phyloP scores from a whole-genome alignment of 2,888 invertebrate genomes.

The Tolmerus cingulatus region DNA sequence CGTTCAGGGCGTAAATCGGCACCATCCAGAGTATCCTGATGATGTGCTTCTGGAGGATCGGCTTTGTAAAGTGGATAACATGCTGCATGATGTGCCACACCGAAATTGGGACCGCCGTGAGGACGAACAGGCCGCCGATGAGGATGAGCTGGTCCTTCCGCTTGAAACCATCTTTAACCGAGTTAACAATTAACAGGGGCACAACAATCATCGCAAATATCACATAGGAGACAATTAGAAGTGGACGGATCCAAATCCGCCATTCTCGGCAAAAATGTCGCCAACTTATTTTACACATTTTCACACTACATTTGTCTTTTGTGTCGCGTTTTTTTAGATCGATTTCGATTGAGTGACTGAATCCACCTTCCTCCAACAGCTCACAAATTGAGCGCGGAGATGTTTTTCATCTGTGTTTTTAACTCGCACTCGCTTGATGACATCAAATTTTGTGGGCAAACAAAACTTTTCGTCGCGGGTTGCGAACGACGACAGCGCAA shows the following conservation, averaged over 20 bases:
- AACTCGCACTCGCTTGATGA: neutral
- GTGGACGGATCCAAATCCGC: slow-evolving; percentile 90
- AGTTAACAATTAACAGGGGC: slow-evolving; percentile 82
- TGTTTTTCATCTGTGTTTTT: neutral
- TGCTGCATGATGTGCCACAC: slow-evolving; percentile 96
- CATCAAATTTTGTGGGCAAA: neutral
- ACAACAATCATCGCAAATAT: slow-evolving; percentile 83
- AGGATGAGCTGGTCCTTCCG: slow-evolving; percentile 82
- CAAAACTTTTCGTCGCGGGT: neutral
- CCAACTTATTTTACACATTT: slow-evolving; percentile 47
- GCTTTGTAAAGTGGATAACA: slow-evolving; percentile 91
- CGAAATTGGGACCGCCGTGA: slow-evolving; percentile 89
- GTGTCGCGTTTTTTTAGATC: neutral
- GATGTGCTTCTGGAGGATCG: slow-evolving; percentile 90
- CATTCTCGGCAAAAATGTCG: slow-evolving; percentile 67
- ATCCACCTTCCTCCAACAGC: neutral
- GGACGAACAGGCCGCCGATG: slow-evolving; percentile 90
- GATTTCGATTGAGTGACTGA: neutral
- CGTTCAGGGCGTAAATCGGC: slow-evolving; percentile 94
- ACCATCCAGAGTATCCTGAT: slow-evolving; percentile 98
- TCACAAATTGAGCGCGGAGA: neutral
- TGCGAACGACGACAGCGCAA: neutral
- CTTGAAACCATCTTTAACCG: slow-evolving; percentile 79
- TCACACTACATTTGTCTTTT: slow-evolving; percentile 34
- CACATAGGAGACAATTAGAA: slow-evolving; percentile 80